Percentiles rank a stretch among this genome's conserved stretches.
Evolutionary conservation across 2,797 vertebrate species (phyloP).

Genomic region (Premnoplex brunnescens): DNA sequence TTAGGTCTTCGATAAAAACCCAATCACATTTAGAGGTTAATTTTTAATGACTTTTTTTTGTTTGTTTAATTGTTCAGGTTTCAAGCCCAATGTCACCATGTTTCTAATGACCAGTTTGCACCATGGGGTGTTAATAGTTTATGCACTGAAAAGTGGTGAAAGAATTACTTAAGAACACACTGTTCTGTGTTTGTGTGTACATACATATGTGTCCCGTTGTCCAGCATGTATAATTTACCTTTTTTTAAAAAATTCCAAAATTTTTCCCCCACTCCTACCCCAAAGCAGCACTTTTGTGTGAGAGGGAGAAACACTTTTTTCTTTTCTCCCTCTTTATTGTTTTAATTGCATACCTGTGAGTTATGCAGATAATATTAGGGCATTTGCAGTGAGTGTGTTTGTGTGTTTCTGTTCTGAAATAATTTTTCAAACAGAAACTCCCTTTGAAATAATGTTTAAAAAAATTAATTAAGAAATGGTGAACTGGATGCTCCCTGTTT

Average conservation of each 20-base stretch:
- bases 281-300: constrained; percentile 77
- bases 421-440: constrained; percentile 69
- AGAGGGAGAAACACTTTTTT: constrained; percentile 48
- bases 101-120: constrained; percentile 39
- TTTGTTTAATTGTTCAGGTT: constrained; percentile 1
- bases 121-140: constrained; percentile 39
- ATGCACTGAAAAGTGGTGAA: constrained; percentile 57
- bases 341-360: constrained; percentile 69
- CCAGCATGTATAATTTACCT: constrained; percentile 61
- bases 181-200: constrained; percentile 47
- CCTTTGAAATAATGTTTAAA: constrained; percentile 58
- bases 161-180: constrained; percentile 56
- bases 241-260: background rate
- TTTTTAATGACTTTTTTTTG: background rate
- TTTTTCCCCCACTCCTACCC: constrained; percentile 24
- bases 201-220: constrained; percentile 19
- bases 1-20: background rate
- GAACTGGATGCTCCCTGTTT: constrained; percentile 63
- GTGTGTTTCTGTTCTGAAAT: constrained; percentile 63
- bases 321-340: constrained; percentile 46
- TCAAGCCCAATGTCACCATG: background rate
- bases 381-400: constrained; percentile 68
- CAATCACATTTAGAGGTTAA: background rate
- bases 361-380: constrained; percentile 62
- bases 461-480: background rate